phyloP scores from a whole-genome alignment of 2,888 invertebrate species.

The Dexiosoma caninum region DNA sequence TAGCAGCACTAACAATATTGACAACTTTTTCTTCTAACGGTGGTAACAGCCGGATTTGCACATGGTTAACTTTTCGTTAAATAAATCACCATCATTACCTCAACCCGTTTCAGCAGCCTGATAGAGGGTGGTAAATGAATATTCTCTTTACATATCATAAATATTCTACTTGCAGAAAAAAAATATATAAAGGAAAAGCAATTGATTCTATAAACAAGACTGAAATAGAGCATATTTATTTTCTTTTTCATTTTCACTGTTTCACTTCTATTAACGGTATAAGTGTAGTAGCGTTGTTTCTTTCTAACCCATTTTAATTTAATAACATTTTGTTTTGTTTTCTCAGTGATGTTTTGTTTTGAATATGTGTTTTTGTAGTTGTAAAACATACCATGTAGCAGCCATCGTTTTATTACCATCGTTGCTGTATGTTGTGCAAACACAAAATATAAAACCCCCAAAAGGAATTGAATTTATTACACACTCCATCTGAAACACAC shows the following conservation, averaged over 20 bases:
- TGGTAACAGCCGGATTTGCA: conserved; percentile 61
- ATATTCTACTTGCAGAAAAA: background rate
- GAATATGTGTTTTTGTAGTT: background rate
- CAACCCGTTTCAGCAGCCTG: background rate
- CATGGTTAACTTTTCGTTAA: conserved; percentile 55
- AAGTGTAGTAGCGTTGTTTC: conserved; percentile 3
- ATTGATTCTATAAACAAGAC: conserved; percentile 1
- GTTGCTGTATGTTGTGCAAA: conserved; percentile 19
- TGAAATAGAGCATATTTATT: conserved; percentile 3
- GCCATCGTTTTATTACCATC: conserved; percentile 12
- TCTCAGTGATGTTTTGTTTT: background rate
- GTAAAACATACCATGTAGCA: conserved; percentile 5
- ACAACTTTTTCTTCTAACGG: conserved; percentile 43
- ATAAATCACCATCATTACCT: conserved; percentile 27
- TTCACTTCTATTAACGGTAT: background rate
- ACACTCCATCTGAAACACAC: background rate
- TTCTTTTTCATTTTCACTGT: background rate
- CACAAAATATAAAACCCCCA: conserved; percentile 33
- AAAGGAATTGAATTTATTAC: conserved; percentile 36
- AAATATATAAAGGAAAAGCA: no score
- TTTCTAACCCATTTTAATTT: conserved; percentile 31
- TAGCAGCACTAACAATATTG: conserved; percentile 34
- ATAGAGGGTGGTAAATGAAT: conserved; percentile 26
- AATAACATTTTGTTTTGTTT: conserved; percentile 23
- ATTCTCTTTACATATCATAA: conserved; percentile 1